phyloP scores from a whole-genome alignment of 2,888 invertebrate genomes.

The Oscheius sp. region DNA sequence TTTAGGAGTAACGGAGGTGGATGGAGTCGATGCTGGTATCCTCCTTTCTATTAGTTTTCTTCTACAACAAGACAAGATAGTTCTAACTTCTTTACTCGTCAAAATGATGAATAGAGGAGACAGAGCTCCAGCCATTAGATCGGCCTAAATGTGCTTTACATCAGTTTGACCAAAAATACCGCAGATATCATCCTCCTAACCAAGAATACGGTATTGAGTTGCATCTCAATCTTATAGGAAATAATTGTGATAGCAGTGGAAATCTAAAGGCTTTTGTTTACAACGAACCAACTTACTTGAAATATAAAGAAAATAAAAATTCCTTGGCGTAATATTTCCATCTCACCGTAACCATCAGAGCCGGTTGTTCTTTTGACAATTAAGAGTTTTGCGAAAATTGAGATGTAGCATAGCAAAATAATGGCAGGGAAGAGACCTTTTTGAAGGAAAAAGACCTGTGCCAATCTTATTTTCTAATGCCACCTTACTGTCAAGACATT shows the following conservation, averaged over 20 bases:
- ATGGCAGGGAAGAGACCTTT: background rate
- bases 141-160: background rate
- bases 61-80: background rate
- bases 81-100: background rate
- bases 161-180: background rate
- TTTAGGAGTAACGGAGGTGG: background rate
- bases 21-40: background rate
- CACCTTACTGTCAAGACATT: too few relatives aligned
- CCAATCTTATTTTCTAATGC: too few relatives aligned
- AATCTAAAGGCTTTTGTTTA: background rate
- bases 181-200: background rate
- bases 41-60: background rate
- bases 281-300: background rate
- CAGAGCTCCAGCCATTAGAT: background rate
- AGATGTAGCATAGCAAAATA: background rate
- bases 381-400: background rate
- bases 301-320: slow-evolving; percentile 4
- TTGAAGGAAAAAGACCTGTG: slow-evolving; percentile 11
- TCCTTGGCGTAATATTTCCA: background rate
- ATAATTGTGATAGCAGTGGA: background rate
- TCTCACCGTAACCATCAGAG: background rate
- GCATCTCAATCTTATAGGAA: background rate
- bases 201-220: background rate
- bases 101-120: slow-evolving; percentile 4
- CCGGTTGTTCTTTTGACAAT: background rate